Evolutionary conservation across 92 coral and sea anemone species (phyloP).

Genomic region (Zoanthus sansibaricus): DNA sequence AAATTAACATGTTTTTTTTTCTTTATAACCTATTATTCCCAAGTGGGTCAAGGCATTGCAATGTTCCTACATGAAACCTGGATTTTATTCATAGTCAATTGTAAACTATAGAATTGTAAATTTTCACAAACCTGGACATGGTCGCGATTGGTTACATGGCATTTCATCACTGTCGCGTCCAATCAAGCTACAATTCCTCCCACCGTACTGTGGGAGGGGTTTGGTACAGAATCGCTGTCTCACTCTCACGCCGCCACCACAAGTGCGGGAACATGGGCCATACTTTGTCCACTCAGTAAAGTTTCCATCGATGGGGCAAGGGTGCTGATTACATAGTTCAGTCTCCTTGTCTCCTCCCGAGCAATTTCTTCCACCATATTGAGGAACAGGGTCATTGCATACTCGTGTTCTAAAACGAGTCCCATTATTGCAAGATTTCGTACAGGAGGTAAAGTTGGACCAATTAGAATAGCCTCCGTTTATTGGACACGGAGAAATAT

Average conservation of each 20-base stretch:
- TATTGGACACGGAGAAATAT: slow-evolving; percentile 69
- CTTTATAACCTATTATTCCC: no score
- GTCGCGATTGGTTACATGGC: slow-evolving; percentile 65
- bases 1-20: no score
- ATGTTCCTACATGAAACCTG: no score
- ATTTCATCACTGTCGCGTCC: slow-evolving; percentile 66
- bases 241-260: slow-evolving; percentile 75
- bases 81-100: no score
- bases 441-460: slow-evolving; percentile 69
- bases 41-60: no score
- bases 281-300: slow-evolving; percentile 75
- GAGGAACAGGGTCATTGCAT: slow-evolving; percentile 73
- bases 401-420: slow-evolving; percentile 50
- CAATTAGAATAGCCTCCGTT: slow-evolving; percentile 65
- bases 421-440: slow-evolving; percentile 63
- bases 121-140: slow-evolving; percentile 80
- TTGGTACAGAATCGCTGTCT: slow-evolving; percentile 76
- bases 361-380: slow-evolving; percentile 70
- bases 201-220: slow-evolving; percentile 78
- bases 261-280: slow-evolving; percentile 70
- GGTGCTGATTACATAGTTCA: slow-evolving; percentile 52
- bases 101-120: neutral
- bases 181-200: slow-evolving; percentile 69
- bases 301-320: slow-evolving; percentile 79
- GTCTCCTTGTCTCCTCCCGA: slow-evolving; percentile 51